These are phyloP conservation scores for Agrilus cyanescens DNA, from an alignment of 2,888 invertebrate species.

Conservation along the genomic window DNA sequence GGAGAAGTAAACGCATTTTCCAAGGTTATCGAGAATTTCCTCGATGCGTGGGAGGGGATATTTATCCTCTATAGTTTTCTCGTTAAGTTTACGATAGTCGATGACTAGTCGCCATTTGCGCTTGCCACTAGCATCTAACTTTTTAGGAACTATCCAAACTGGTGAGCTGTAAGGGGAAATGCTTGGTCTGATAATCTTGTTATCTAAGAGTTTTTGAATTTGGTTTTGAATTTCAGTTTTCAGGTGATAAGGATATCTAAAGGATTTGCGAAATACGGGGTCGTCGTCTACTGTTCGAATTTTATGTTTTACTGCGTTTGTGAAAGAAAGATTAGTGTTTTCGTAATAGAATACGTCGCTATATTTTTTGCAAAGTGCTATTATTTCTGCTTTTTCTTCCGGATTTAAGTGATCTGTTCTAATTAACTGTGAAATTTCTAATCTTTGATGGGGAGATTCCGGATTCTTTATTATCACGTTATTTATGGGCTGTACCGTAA, in stretches of 20 bases:
- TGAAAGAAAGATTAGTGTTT: conserved; percentile 5
- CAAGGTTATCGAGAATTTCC: conserved; percentile 17
- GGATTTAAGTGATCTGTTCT: conserved; percentile 4
- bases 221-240: not conserved
- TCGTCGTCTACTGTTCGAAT: conserved; percentile 5
- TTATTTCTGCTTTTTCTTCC: conserved; percentile 2
- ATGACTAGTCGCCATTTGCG: conserved; percentile 7
- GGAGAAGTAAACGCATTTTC: conserved; percentile 13
- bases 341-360: conserved; percentile 3
- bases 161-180: too few relatives aligned
- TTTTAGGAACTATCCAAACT: conserved; percentile 2
- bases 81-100: conserved; percentile 8
- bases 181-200: conserved; percentile 7
- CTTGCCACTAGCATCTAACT: conserved; percentile 2
- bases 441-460: not conserved
- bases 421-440: conserved; percentile 1
- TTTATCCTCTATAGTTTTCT: conserved; percentile 11
- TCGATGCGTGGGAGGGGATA: conserved; percentile 11
- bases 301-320: conserved; percentile 6
- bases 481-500: too few relatives aligned
- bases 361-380: conserved; percentile 1
- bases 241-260: conserved; percentile 1
- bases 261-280: not conserved
- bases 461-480: not conserved
- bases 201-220: not conserved